Base-by-base conservation (phyloP, 2,113 vertebrate species). In the Oreochromis spilurus region DNA sequence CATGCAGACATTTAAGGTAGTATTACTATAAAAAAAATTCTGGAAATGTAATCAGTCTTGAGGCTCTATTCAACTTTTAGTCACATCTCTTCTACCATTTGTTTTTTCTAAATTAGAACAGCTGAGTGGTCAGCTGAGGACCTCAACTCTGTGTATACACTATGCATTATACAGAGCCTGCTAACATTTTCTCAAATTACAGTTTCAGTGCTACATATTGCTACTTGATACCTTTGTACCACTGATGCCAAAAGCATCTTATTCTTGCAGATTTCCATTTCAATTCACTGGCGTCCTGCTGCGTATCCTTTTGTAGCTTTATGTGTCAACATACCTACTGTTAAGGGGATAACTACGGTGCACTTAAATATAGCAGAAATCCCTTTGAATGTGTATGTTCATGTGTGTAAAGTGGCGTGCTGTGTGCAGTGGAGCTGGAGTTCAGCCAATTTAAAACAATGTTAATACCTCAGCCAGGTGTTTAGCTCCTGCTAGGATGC, bases 391-490 rank as follows among this genome's bases (percentile, higher is more conserved):
- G 55, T 70, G 60, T 83, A 50, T 87, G 85, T 79, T 62, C 9
- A 4, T 34, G 36, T 31, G 77, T 91, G 85, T 62, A 13, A 72
- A 21, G 43, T 62, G 6, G 5, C 62, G 11, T 2, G 24, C 82
- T 81, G 86, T 8, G 82, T 58, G 43, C 36, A 21, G 16, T 26
- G 62, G 79, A 78, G 75, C 10, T 24, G 4, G 43, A 58, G 62
- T 53, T 9, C 7, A 7, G 29, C 52, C 67, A 57, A 40, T 86
- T 91, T 75, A 83, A 55, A 77, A 48, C 52, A 2, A 60, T 48
- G 82, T 72, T 84, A 84, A 91, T 58, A 53, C 81, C 40, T 84
- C 80, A 67, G 85, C 86, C 79, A 90, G 81, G 87, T 88, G 88
- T 88, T 70, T 34, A 6, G 57, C 21, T 83, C 67, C 84, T 48